A percentile compares a stretch with the other conserved stretches of the same genome.
phyloP scores from a whole-genome alignment of 2,888 invertebrate genomes.

The Odontocolon sp. region DNA sequence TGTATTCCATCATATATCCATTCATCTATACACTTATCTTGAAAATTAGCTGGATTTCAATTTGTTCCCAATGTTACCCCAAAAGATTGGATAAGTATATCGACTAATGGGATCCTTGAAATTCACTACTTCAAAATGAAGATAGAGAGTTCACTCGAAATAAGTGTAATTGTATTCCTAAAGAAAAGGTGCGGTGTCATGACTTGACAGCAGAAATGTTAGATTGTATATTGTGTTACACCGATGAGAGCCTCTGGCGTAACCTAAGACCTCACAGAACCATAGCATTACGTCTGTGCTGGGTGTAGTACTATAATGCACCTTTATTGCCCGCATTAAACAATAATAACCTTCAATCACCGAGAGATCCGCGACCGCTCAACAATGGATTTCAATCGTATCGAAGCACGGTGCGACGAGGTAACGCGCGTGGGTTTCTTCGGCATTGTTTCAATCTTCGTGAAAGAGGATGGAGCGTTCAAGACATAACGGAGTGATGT shows the following conservation, averaged over 20 bases:
- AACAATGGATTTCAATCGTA: constrained; percentile 70
- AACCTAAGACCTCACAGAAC: constrained; percentile 63
- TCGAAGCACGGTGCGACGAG: constrained; percentile 28
- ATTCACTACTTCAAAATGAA: too few relatives aligned
- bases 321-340: constrained; percentile 71
- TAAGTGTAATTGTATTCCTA: too few relatives aligned
- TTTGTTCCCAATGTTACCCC: too few relatives aligned
- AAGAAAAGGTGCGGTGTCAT: too few relatives aligned
- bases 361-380: constrained; percentile 60
- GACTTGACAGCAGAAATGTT: too few relatives aligned
- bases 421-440: constrained; percentile 65
- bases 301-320: constrained; percentile 65
- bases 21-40: too few relatives aligned
- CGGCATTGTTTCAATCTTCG: constrained; percentile 61
- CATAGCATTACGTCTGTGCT: constrained; percentile 59
- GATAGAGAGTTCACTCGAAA: too few relatives aligned
- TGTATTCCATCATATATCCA: too few relatives aligned
- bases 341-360: constrained; percentile 72
- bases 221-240: constrained; percentile 48
- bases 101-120: too few relatives aligned
- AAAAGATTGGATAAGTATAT: too few relatives aligned
- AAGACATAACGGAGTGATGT: constrained; percentile 33
- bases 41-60: too few relatives aligned
- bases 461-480: constrained; percentile 46
- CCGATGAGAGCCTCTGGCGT: constrained; percentile 62